Conservation (phyloP, 2,797 vertebrate species). For the Hoplostethus mediterraneus region DNA sequence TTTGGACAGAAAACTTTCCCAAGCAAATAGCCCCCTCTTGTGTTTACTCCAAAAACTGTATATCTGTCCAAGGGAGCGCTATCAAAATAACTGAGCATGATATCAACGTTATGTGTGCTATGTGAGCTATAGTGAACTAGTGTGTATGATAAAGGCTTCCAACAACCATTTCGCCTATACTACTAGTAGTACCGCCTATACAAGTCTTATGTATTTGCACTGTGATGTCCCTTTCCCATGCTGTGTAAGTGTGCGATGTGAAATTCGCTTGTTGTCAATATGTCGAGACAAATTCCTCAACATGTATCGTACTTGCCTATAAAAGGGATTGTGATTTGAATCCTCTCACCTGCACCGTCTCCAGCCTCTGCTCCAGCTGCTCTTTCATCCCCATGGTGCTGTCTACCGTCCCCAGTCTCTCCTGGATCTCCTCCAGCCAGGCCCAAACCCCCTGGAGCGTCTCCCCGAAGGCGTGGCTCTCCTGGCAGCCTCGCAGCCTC, state of each 20-base stretch:
- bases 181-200: too few relatives aligned
- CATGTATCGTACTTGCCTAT: not conserved
- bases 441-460: conserved; percentile 91
- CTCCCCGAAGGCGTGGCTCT: conserved; percentile 92
- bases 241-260: not conserved
- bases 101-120: not conserved
- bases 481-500: conserved; percentile 89
- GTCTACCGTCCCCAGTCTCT: conserved; percentile 87
- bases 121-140: too few relatives aligned
- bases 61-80: not conserved
- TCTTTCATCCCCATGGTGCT: conserved; percentile 92
- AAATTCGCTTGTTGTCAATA: not conserved
- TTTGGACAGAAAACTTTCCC: conserved; percentile 18
- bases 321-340: not conserved
- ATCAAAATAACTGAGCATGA: not conserved
- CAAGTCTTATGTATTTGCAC: not conserved
- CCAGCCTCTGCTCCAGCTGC: conserved; percentile 87
- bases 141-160: not conserved
- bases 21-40: conserved; percentile 64
- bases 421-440: conserved; percentile 92
- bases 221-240: not conserved
- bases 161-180: not conserved
- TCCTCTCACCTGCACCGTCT: conserved; percentile 90
- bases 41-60: conserved; percentile 47
- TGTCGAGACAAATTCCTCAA: not conserved